A percentile compares a stretch with the other conserved stretches of the same genome.
Evolutionary conservation across 2,888 invertebrate species (phyloP).

Genomic region (Leptopilina syphax): DNA sequence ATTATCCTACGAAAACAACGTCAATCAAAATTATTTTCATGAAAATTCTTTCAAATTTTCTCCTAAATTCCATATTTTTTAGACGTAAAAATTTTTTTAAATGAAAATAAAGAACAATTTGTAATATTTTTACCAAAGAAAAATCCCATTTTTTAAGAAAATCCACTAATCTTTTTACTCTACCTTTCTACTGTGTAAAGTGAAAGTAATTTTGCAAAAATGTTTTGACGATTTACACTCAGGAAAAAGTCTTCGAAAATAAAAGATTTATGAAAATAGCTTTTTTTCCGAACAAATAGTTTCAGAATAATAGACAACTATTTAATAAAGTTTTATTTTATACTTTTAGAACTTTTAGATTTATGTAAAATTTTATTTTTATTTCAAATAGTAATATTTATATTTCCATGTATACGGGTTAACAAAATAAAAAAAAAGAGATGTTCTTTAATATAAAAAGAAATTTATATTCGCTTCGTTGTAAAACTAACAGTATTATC

Average conservation of each 20-base stretch:
- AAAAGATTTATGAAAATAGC: not conserved
- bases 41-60: not conserved
- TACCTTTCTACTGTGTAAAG: not conserved
- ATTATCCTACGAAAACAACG: not conserved
- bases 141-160: not conserved
- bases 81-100: no score
- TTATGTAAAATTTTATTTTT: not conserved
- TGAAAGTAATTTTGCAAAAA: not conserved
- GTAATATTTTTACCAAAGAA: conserved; percentile 15
- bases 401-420: no score
- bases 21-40: not conserved
- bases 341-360: not conserved
- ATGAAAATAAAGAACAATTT: not conserved
- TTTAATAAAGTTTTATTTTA: conserved; percentile 3
- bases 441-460: not conserved
- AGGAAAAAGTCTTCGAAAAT: not conserved
- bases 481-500: conserved; percentile 25
- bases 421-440: no score
- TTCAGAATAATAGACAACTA: not conserved
- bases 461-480: conserved; percentile 15
- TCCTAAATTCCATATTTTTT: not conserved
- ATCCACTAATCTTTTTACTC: not conserved
- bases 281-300: not conserved
- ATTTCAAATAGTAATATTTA: not conserved
- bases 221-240: not conserved